Evolutionary conservation across 2,888 invertebrate species (phyloP).

Genomic region (Epinotia bilunana): DNA sequence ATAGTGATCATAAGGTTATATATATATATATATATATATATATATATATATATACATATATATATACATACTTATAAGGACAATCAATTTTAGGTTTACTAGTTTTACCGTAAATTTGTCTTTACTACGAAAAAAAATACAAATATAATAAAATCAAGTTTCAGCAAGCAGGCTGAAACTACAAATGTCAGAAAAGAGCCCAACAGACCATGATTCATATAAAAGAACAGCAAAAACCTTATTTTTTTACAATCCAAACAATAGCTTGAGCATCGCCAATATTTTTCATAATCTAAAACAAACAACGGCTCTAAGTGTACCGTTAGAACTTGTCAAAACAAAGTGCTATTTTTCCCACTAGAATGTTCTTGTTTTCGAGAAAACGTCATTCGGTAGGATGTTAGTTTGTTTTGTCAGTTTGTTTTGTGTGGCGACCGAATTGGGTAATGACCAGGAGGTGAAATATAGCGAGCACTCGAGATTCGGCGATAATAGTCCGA

Average conservation of each 20-base stretch:
- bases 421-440: conserved; percentile 37
- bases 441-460: conserved; percentile 42
- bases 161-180: background rate
- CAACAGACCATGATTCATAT: conserved; percentile 14
- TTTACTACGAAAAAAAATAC: too few relatives aligned
- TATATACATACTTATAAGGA: too few relatives aligned
- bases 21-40: too few relatives aligned
- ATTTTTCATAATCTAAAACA: conserved; percentile 41
- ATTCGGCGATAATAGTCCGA: conserved; percentile 36
- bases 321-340: conserved; percentile 42
- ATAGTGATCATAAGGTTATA: too few relatives aligned
- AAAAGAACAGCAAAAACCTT: conserved; percentile 27
- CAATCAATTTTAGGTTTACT: too few relatives aligned
- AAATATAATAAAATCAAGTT: background rate
- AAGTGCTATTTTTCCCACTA: conserved; percentile 43
- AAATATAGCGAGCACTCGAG: conserved; percentile 39
- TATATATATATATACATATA: too few relatives aligned
- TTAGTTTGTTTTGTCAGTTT: conserved; percentile 42
- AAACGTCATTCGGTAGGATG: conserved; percentile 39
- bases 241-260: conserved; percentile 35
- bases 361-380: conserved; percentile 44
- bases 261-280: conserved; percentile 20
- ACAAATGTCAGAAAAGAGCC: background rate
- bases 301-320: conserved; percentile 38
- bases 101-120: too few relatives aligned